These are phyloP conservation scores for Cydia amplana DNA, from an alignment of 1,140 invertebrate genomes.

Conservation along the genomic window DNA sequence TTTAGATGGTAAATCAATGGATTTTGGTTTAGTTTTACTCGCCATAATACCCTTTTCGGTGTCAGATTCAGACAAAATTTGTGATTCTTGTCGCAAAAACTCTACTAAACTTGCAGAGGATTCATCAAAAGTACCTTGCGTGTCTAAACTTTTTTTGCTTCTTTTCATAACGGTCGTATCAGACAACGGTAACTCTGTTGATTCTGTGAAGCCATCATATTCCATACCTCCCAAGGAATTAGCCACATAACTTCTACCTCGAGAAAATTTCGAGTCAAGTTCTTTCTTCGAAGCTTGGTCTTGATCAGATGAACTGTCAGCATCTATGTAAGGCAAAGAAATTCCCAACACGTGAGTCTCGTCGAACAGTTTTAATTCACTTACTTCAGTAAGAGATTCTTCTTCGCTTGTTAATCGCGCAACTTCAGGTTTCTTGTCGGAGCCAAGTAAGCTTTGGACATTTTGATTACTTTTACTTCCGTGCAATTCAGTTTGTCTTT, in stretches of 20 bases:
- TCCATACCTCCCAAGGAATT: slow-evolving; percentile 82
- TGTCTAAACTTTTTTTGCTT: slow-evolving; percentile 60
- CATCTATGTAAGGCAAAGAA: slow-evolving; percentile 74
- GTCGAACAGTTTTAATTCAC: slow-evolving; percentile 79
- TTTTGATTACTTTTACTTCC: slow-evolving; percentile 70
- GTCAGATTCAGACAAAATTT: slow-evolving; percentile 65
- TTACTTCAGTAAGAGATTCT: slow-evolving; percentile 83
- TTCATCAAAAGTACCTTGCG: slow-evolving; percentile 77
- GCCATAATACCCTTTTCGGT: slow-evolving; percentile 54
- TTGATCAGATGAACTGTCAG: slow-evolving; percentile 78
- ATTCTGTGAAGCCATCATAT: slow-evolving; percentile 82
- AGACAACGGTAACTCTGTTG: slow-evolving; percentile 61
- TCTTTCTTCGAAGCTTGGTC: slow-evolving; percentile 72
- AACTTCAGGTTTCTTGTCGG: slow-evolving; percentile 68
- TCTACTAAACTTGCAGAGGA: slow-evolving; percentile 75
- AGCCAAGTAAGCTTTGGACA: slow-evolving; percentile 53
- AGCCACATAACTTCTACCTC: slow-evolving; percentile 82
- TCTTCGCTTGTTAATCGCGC: slow-evolving; percentile 81
- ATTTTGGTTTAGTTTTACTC: slow-evolving; percentile 49
- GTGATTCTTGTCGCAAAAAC: slow-evolving; percentile 75
- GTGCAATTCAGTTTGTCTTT: slow-evolving; percentile 66
- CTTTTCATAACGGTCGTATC: slow-evolving; percentile 60
- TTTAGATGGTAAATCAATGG: slow-evolving; percentile 63
- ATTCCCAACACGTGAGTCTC: slow-evolving; percentile 72
- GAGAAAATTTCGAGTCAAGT: slow-evolving; percentile 50